Conservation (phyloP, 2,888 invertebrate species). For the Ptilodon capucinus region DNA sequence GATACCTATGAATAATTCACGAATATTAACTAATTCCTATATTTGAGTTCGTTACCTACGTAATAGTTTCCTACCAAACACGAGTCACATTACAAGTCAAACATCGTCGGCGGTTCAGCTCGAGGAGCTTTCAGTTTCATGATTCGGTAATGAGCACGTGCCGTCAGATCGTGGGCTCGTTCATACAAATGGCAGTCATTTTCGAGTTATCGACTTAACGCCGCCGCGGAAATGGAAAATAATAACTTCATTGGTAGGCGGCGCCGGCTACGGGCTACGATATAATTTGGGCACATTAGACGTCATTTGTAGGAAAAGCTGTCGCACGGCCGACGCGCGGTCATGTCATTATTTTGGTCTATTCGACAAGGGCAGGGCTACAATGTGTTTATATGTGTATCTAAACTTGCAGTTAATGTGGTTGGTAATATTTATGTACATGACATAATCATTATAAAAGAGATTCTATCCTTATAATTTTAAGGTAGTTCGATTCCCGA, state of each 20-base stretch:
- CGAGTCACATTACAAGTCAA: conserved; percentile 24
- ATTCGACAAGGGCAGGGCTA: not conserved
- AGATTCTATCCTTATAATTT: too few species aligned
- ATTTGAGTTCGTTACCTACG: conserved; percentile 5
- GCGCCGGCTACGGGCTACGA: conserved; percentile 34
- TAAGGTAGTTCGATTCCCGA: too few species aligned
- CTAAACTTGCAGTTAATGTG: not conserved
- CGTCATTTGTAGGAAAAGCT: conserved; percentile 65
- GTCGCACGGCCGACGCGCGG: conserved; percentile 38
- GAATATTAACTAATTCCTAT: not conserved
- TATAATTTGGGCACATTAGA: conserved; percentile 75
- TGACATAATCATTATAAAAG: too few species aligned
- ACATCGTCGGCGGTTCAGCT: conserved; percentile 22
- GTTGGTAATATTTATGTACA: too few species aligned
- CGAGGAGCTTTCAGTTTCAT: conserved; percentile 41
- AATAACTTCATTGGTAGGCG: conserved; percentile 77
- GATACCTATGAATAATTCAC: not conserved
- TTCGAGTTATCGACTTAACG: conserved; percentile 81
- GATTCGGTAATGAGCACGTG: conserved; percentile 70
- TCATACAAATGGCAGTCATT: conserved; percentile 74
- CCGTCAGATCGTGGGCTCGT: conserved; percentile 58
- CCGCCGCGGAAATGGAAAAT: conserved; percentile 77
- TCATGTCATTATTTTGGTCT: conserved; percentile 30
- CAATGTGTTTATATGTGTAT: not conserved
- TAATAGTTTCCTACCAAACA: not conserved